Evolutionary conservation across 1,140 invertebrate genomes (phyloP), one percentile per base, ranked within the genome.

Genomic region (Penaeus indicus): DNA sequence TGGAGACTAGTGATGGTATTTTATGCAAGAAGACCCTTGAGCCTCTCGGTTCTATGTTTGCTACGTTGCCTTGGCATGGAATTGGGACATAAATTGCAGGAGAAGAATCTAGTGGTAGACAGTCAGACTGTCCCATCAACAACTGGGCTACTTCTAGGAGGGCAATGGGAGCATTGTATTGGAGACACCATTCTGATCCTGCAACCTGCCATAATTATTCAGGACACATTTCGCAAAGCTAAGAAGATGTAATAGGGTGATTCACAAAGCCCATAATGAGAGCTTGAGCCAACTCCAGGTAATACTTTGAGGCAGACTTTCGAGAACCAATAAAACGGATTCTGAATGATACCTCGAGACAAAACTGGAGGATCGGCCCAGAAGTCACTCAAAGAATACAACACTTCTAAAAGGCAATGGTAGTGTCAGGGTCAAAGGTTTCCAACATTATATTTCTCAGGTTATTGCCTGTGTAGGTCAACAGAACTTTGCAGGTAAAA

Each of bases 381-480:
- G 93, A 99, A 99, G 94, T 99, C 98, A 79, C 94, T 99, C 4
- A 99, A 99, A 82, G 99, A 99, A 92, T 99, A 99, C 92, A 99
- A 99, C n/a, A n/a, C n/a, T n/a, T 93, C 95, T 99, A n/a, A 91
- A 99, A 99, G 93, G 97, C 98, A 95, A 99, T 99, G 99, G 99
- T 99, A 91, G 98, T 99, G 2, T 97, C 99, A 38, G 99, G 99
- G 86, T 98, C 99, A 0, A 99, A 99, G 93, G 99, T 99, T 79
- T 99, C 98, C 13, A 99, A 99, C 92, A 99, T 99, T 95, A 99
- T 92, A 99, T 99, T 92, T 99, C 99, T 54, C 99, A 99, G 94
- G 97, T 99, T 95, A 99, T 99, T 95, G 99, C 99, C 94, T 99
- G 99, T 95, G 99, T 99, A 88, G 99, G 99, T 47, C 99, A 99